These are phyloP conservation scores for Candoia aspera DNA, from an alignment of 2,113 vertebrate genomes.

Conservation along the genomic window DNA sequence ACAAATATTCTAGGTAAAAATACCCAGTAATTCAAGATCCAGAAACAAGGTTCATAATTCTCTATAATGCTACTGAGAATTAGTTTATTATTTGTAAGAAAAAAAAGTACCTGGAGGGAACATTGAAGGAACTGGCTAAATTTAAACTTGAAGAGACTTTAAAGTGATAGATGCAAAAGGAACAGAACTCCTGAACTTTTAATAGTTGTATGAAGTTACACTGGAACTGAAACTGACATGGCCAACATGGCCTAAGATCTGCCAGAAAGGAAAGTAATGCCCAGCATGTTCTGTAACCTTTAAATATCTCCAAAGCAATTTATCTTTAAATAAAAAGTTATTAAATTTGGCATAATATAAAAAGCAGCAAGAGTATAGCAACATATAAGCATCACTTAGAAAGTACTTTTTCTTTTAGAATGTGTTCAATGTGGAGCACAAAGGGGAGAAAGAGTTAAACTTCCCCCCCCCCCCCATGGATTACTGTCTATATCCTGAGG, in stretches of 20 bases:
- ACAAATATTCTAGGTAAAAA: background rate
- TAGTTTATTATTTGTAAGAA: background rate
- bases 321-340: background rate
- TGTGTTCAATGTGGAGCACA: no score
- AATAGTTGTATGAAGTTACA: background rate
- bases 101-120: background rate
- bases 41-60: background rate
- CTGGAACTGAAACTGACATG: background rate
- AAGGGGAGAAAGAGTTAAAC: background rate
- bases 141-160: background rate
- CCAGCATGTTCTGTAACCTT: background rate
- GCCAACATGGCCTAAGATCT: background rate
- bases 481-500: background rate
- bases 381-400: no score
- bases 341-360: background rate
- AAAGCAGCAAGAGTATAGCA: background rate
- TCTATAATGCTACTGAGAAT: background rate
- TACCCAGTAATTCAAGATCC: background rate
- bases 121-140: background rate
- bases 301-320: background rate
- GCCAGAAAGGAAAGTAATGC: background rate
- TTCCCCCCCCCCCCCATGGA: background rate
- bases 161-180: background rate
- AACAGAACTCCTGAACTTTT: background rate
- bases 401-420: background rate